Evolutionary conservation across 2,113 vertebrate genomes (phyloP), one percentile per base, ranked within the genome.

Genomic region (Dinomys branickii): DNA sequence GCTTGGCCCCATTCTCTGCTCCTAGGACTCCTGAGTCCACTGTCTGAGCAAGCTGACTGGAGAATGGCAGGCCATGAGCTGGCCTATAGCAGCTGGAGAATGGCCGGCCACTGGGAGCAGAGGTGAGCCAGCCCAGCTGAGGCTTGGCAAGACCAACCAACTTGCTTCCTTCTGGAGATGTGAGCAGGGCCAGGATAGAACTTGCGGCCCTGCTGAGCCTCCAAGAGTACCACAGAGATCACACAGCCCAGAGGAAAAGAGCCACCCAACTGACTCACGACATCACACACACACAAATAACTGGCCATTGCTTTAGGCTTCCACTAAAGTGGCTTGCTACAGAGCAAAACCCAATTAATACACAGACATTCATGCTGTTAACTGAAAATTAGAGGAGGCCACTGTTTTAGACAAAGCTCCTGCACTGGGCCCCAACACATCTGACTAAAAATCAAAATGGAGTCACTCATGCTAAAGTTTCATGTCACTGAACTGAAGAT

Each of bases 71-170:
- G 9, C 20, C 8, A 19, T 5, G 35, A 69, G 78, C 69, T 85
- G 28, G 47, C 52, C 35, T 24, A 5, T 30, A 13, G 61, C 1
- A 14, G 30, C 24, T 9, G 44, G 59, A 52, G 52, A 30, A 35
- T 16, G n/a, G 52, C 17, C 26, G 5, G 50, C 7, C 52, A 13
- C 0, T 0, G 1, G 14, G 44, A 56, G 17, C 50, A 22, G 85
- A 58, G 35, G 35, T 0, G 8, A 92, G 17, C 52, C 85, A 24
- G 14, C 9, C 26, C 59, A 28, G 12, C 10, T 28, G 20, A 26
- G 22, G 56, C 1, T 54, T 28, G 24, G 65, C 41, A 41, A 28
- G 52, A 30, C 59, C 84, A 91, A 4, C 7, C 6, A 28, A 56
- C 22, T 50, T 50, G 22, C 56, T 26, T 11, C 9, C 28, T 54